Percentiles rank a stretch among this genome's conserved stretches.
These are phyloP conservation scores for Papilio dardanus DNA, from an alignment of 1,140 invertebrate genomes.

Conservation along the genomic window DNA sequence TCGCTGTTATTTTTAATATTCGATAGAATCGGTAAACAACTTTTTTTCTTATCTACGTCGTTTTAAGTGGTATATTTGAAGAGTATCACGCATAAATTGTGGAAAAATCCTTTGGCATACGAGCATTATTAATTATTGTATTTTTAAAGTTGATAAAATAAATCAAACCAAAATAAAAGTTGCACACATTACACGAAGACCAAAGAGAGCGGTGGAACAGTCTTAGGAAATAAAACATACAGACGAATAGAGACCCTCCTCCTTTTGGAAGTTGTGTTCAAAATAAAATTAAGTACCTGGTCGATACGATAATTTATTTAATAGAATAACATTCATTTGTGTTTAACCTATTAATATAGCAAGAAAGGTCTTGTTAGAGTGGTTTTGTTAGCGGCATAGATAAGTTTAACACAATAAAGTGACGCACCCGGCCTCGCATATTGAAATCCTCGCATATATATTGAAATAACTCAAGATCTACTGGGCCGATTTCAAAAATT, in stretches of 20 bases:
- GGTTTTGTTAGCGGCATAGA: conserved; percentile 21
- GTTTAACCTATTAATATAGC: background rate
- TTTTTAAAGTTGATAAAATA: background rate
- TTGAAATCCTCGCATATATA: too few relatives aligned
- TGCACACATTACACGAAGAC: too few relatives aligned
- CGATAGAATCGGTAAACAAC: background rate
- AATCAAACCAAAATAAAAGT: too few relatives aligned
- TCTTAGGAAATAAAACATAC: too few relatives aligned
- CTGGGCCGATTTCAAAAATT: too few relatives aligned
- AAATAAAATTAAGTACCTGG: too few relatives aligned
- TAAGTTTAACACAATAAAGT: conserved; percentile 49
- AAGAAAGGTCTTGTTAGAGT: conserved; percentile 28
- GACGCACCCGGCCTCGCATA: conserved; percentile 59
- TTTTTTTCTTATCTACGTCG: background rate
- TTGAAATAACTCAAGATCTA: too few relatives aligned
- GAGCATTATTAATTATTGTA: background rate
- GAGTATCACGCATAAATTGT: background rate
- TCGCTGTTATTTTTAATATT: background rate
- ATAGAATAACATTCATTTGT: background rate
- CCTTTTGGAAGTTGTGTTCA: too few relatives aligned
- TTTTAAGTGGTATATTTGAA: background rate
- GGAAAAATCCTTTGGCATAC: background rate
- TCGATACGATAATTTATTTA: too few relatives aligned
- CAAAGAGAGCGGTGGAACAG: too few relatives aligned
- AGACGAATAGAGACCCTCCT: too few relatives aligned